Evolutionary conservation across 2,888 invertebrate genomes (phyloP).

Genomic region (Temnothorax rugatulus): DNA sequence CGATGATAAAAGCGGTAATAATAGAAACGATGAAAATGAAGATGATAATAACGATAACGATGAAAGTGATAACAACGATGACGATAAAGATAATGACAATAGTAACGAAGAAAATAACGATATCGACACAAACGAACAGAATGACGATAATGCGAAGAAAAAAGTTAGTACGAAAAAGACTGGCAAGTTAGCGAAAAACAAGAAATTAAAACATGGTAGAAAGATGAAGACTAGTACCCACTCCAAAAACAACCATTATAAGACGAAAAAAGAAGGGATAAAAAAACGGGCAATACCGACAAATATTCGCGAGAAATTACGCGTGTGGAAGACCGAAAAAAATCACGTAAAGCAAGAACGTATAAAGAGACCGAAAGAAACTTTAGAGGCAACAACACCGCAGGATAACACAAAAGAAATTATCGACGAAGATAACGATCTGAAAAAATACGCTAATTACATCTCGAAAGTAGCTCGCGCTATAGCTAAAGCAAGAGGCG

Average conservation of each 20-base stretch:
- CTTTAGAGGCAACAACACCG: background rate
- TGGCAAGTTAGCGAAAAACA: background rate
- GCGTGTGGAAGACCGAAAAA: background rate
- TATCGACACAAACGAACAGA: background rate
- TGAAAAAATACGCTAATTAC: constrained; percentile 40
- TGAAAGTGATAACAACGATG: background rate
- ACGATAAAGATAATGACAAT: background rate
- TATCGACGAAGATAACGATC: background rate
- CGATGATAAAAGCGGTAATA: too few species aligned
- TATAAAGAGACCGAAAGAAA: background rate
- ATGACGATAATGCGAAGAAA: background rate
- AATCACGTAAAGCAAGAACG: background rate
- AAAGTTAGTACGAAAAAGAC: background rate
- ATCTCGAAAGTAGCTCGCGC: constrained; percentile 61
- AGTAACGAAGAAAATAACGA: background rate
- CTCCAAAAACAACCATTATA: background rate
- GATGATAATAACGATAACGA: background rate
- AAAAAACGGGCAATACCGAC: background rate
- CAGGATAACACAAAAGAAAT: background rate
- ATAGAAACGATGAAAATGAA: background rate
- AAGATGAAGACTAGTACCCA: background rate
- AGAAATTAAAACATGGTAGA: background rate
- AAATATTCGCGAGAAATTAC: background rate
- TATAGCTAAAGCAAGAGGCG: constrained; percentile 67
- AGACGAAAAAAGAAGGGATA: background rate